A percentile compares a stretch with the other conserved stretches of the same genome.
These are phyloP conservation scores for Acrocephalus arundinaceus DNA, from an alignment of 2,113 vertebrate genomes.

Conservation along the genomic window DNA sequence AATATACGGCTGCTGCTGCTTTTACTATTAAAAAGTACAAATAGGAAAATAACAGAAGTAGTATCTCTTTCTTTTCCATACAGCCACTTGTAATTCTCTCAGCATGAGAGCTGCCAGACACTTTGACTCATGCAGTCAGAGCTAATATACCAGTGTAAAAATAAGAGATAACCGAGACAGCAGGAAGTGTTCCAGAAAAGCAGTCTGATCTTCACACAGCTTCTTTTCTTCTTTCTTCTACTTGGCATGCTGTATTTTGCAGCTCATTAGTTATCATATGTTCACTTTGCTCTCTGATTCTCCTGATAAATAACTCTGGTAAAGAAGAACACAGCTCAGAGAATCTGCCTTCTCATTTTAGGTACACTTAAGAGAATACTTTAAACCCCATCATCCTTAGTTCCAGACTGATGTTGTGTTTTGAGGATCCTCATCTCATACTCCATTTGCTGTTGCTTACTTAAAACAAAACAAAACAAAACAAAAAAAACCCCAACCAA, in stretches of 20 bases:
- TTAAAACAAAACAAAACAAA: neutral
- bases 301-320: neutral
- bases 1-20: neutral
- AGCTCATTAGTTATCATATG: conserved; percentile 35
- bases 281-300: neutral
- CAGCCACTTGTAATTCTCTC: neutral
- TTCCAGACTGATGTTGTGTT: neutral
- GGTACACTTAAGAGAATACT: neutral
- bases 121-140: conserved; percentile 16
- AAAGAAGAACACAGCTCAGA: neutral
- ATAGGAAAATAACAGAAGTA: neutral
- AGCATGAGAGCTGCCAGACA: neutral
- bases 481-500: neutral
- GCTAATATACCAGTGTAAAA: neutral
- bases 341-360: neutral
- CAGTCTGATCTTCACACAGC: conserved; percentile 40
- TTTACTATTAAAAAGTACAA: neutral
- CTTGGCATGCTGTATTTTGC: conserved; percentile 39
- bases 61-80: neutral
- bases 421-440: neutral
- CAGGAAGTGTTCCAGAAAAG: conserved; percentile 31
- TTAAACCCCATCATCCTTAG: neutral
- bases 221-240: conserved; percentile 45
- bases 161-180: conserved; percentile 20
- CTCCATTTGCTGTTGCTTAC: neutral